Percentiles rank a stretch among this genome's conserved stretches.
Evolutionary conservation across 2,113 vertebrate genomes (phyloP).

Genomic region (Gopherus flavomarginatus): DNA sequence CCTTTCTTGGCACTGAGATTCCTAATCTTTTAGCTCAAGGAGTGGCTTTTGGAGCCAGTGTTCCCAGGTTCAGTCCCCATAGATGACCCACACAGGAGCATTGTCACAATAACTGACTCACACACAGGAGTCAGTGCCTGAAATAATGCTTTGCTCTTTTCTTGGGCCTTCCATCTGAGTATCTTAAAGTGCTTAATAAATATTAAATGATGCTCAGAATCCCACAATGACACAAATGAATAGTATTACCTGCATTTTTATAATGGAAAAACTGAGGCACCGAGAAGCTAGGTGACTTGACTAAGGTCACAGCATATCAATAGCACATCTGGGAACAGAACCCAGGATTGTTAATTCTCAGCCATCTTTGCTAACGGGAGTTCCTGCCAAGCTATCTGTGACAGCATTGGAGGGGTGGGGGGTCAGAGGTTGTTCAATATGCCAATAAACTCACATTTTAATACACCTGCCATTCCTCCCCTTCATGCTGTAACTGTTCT

Average conservation of each 20-base stretch:
- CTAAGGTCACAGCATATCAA: neutral
- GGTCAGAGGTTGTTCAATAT: neutral
- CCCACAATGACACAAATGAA: neutral
- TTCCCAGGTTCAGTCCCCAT: neutral
- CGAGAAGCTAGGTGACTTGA: neutral
- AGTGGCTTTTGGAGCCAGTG: neutral
- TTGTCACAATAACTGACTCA: neutral
- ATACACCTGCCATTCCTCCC: neutral
- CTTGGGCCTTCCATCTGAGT: neutral
- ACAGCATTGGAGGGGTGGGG: neutral
- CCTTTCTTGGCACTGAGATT: fast-evolving
- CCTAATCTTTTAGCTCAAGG: neutral
- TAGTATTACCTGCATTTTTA: neutral
- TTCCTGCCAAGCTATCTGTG: neutral
- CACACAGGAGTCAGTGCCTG: neutral
- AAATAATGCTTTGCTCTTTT: neutral
- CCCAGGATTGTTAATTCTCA: neutral
- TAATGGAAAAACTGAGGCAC: neutral
- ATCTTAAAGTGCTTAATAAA: neutral
- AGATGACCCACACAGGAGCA: neutral
- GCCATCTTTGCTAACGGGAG: neutral
- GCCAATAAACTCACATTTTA: neutral
- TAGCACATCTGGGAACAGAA: neutral
- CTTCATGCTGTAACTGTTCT: neutral
- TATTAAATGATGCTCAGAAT: neutral